Evolutionary conservation across 2,888 invertebrate genomes (phyloP), one percentile per base, ranked within the genome.

Genomic region (Andrena bicolor): DNA sequence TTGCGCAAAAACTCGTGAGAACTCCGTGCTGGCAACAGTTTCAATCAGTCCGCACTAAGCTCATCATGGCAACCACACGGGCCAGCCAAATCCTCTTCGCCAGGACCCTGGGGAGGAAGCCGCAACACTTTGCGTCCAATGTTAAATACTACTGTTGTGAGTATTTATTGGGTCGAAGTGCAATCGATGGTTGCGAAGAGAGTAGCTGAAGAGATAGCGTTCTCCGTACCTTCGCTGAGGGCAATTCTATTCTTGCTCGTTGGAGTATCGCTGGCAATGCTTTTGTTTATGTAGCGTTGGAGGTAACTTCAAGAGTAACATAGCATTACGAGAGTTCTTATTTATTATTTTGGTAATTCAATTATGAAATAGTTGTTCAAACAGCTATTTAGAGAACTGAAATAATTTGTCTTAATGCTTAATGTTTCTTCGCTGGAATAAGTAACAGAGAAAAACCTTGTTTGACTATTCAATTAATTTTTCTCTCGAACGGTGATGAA

Each of bases 61-160:
- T 32, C 61, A 86, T 79, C 80, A 92, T 92, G 92, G 90, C 90
- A 69, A 85, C 86, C n/a, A 82, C 76, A 6, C 86, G 84, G 2
- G 13, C 78, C 8, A 76, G 83, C 8, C 83, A 88, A 48, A 65
- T 83, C 20, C 16, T 88, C 3, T 78, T 88, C 53, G n/a, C 72
- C 20, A 79, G 70, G 3, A 56, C 70, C 7, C 66, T 77, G 26
- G 69, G 69, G 6, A 26, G 56, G 5, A 88, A 83, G 58, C 66
- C 79, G 7, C 82, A 81, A 23, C 85, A 86, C 71, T 73, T 89
- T 4, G 48, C 82, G 32, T 61, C 85, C 2, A 68, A 85, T 6
- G 80, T 90, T 69, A 91, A 90, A 78, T 91, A 88, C 70, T 92
- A 92, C 73, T 92, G 91, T 2, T 72, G 92, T 92, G 66, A 92